Evolutionary conservation across 2,797 vertebrate species (phyloP), one percentile per base, ranked within the genome.

Genomic region (Erpetoichthys calabaricus): DNA sequence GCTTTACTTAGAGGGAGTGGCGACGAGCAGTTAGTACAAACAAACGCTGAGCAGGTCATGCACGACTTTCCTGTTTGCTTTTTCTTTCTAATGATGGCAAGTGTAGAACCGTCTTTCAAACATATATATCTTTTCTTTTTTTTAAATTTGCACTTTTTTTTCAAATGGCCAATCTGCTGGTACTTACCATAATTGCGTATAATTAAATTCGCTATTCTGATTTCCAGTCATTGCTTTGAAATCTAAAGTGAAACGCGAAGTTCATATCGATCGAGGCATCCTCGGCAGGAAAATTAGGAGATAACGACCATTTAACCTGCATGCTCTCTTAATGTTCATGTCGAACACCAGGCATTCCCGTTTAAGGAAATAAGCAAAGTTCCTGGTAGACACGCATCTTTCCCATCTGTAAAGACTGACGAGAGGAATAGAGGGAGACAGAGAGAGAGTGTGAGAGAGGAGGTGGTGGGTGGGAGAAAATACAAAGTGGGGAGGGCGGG

Each of bases 311-410:
- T 65, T 63, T 62, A 54, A 58, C 62, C 66, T 57, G 63, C 49
- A 65, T 62, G 51, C 62, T 67, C 64, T 61, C 66, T 66, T 65
- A 64, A 64, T 65, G 56, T 59, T 44, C 58, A 57, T 10, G 10
- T 42, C 47, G 9, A 45, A 61, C 52, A 55, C 45, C 51, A 64
- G 65, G 65, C 57, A 63, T 66, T 68, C 66, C 56, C 51, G 63
- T 60, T 62, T 65, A 63, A 64, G 57, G 56, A 62, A 55, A 59
- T 44, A 64, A 46, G 47, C 45, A 58, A 67, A 66, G 67, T 85
- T 84, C 80, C 80, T 66, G 81, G 80, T 76, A 83, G 70, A 70
- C 70, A 69, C 66, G 66, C 59, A 63, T 66, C 58, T 63, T 65
- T 67, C 60, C 59, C 51, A 70, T 64, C 46, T 62, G 67, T 72